phyloP scores from a whole-genome alignment of 2,113 vertebrate species.

The Dasypus novemcinctus region DNA sequence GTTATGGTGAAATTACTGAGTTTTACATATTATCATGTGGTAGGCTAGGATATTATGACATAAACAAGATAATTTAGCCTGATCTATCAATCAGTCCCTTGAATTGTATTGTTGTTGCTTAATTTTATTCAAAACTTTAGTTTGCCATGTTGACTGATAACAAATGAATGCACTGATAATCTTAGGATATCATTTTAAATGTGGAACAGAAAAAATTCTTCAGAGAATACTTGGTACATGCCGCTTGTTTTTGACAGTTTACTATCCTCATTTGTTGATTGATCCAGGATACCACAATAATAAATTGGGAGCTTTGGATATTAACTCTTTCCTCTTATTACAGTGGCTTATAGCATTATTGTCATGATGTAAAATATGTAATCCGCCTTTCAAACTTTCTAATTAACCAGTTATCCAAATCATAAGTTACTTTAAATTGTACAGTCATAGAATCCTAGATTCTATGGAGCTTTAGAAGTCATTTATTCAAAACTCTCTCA shows the following conservation, averaged over 20 bases:
- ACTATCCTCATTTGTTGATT: not conserved
- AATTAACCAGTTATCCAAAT: not conserved
- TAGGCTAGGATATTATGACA: not conserved
- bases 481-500: not conserved
- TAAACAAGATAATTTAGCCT: not conserved
- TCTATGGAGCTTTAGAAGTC: not conserved
- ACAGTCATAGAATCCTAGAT: not conserved
- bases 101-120: not conserved
- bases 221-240: not conserved
- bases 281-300: not conserved
- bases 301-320: not conserved
- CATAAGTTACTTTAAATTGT: constrained; percentile 15
- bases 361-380: not conserved
- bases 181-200: not conserved
- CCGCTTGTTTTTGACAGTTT: not conserved
- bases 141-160: not conserved
- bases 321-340: not conserved
- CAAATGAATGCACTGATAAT: not conserved
- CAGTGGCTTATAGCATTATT: not conserved
- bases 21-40: not conserved
- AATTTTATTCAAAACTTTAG: constrained; percentile 2
- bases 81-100: not conserved
- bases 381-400: constrained; percentile 22
- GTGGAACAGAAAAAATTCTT: not conserved
- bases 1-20: not conserved